Base-by-base conservation (phyloP, 2,797 vertebrate genomes). In the Tadarida brasiliensis region DNA sequence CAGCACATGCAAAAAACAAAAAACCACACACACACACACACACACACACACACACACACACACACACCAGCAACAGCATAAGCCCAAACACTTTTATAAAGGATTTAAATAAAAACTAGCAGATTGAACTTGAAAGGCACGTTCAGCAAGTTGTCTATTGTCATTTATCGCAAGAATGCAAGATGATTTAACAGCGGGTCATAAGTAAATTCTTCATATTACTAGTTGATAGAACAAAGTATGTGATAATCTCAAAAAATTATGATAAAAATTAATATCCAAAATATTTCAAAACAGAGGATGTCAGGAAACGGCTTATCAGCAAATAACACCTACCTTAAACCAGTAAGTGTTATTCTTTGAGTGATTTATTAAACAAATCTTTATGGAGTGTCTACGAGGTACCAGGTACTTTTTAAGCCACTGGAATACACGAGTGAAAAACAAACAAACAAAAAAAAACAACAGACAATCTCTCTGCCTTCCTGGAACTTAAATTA, bases 71-170 rank as follows among this genome's bases (percentile, higher is more conserved):
- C 39, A 44, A 44, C 39, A 44, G 39, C 39, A 3, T 15, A 30
- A 74, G 9, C 28, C 28, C 30, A 51, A 47, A 19, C 22, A 11
- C 16, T 57, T 44, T 77, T 33, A 30, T 17, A 74, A 71, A 88
- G 19, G 6, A 73, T 5, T 89, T 88, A 35, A 78, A 84, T 61
- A 73, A 91, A 87, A 91, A 56, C 28, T 35, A 90, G 8, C n/a
- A 56, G 12, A 78, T 67, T 83, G 57, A 63, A 90, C 81, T 87
- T 92, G 20, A 94, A 87, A 91, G 15, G 19, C 19, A 65, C 51
- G 16, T 65, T 93, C 83, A 59, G 11, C 11, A 83, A 68, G 71
- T 54, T 10, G 71, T 56, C 14, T 71, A 59, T 26, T 39, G 20
- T 63, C 51, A 11, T 92, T 74, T 92, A 87, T 74, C 26, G 63